Percentiles rank a stretch among this genome's conserved stretches.
Evolutionary conservation across 2,797 vertebrate genomes (phyloP).

Genomic region (Sebastes matsubarae): DNA sequence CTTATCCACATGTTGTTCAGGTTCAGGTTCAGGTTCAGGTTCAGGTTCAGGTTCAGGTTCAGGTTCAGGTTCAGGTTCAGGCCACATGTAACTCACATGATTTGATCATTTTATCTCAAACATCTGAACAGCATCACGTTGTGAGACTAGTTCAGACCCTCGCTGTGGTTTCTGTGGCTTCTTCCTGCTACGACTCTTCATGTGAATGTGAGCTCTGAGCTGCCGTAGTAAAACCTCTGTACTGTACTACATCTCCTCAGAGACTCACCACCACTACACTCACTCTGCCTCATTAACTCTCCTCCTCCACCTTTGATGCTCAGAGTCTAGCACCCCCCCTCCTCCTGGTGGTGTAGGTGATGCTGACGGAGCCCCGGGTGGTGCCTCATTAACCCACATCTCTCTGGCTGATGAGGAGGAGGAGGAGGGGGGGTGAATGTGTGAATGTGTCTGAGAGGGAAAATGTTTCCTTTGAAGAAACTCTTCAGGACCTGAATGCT

Average conservation of each 20-base stretch:
- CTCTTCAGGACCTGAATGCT: constrained; percentile 8
- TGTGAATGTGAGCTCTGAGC: background rate
- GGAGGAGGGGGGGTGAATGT: background rate
- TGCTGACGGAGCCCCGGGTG: constrained; percentile 51
- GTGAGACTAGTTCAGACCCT: no score
- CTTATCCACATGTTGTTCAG: no score
- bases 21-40: no score
- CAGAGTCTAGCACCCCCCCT: constrained; percentile 13
- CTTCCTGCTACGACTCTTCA: no score
- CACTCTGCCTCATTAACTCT: constrained; percentile 55
- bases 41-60: no score
- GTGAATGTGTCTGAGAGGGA: background rate
- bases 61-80: no score
- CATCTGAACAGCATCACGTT: no score
- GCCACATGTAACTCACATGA: no score
- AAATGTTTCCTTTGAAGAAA: constrained; percentile 62
- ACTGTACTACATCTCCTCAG: constrained; percentile 23
- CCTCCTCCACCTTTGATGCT: constrained; percentile 55
- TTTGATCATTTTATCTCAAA: no score
- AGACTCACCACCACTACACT: constrained; percentile 8
- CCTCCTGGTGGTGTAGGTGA: constrained; percentile 54
- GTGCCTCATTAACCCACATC: constrained; percentile 77
- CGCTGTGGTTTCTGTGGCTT: no score
- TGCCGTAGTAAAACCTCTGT: constrained; percentile 9
- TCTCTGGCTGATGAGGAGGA: constrained; percentile 49